Evolutionary conservation across 2,113 vertebrate genomes (phyloP).

Genomic region (Excalfactoria chinensis): DNA sequence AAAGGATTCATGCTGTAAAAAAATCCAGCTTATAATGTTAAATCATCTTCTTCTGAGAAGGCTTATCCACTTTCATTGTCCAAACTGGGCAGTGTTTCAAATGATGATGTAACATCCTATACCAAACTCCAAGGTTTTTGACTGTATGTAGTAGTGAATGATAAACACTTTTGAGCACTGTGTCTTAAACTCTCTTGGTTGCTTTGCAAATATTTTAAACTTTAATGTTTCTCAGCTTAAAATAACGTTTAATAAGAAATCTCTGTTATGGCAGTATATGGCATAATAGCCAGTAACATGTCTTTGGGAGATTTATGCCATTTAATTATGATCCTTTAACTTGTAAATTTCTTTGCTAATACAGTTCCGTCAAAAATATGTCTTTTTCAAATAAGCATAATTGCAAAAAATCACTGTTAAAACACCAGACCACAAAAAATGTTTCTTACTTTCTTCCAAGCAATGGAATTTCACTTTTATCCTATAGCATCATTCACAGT

Average conservation of each 20-base stretch:
- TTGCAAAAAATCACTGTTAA: neutral
- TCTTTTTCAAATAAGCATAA: neutral
- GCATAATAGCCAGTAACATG: neutral
- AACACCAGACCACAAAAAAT: neutral
- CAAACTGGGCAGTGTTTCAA: neutral
- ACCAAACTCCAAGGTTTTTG: neutral
- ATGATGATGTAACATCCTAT: neutral
- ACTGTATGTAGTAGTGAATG: neutral
- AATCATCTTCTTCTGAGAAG: neutral
- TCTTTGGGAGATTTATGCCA: neutral
- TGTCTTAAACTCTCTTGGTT: neutral
- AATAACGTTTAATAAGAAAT: neutral
- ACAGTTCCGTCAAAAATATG: neutral
- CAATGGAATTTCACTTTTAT: slow-evolving; percentile 1
- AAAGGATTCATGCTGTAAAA: slow-evolving; percentile 14
- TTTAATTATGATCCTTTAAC: neutral
- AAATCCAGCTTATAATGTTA: slow-evolving; percentile 5
- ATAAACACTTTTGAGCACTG: neutral
- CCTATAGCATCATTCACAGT: neutral
- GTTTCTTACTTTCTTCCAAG: neutral
- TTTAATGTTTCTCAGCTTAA: neutral
- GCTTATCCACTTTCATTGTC: neutral
- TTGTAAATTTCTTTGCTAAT: neutral
- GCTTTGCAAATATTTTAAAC: neutral
- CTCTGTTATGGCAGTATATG: neutral